Percentiles rank a stretch among this genome's conserved stretches.
These are phyloP conservation scores for Syngnathus rostellatus DNA, from an alignment of 2,797 vertebrate genomes.

Conservation along the genomic window DNA sequence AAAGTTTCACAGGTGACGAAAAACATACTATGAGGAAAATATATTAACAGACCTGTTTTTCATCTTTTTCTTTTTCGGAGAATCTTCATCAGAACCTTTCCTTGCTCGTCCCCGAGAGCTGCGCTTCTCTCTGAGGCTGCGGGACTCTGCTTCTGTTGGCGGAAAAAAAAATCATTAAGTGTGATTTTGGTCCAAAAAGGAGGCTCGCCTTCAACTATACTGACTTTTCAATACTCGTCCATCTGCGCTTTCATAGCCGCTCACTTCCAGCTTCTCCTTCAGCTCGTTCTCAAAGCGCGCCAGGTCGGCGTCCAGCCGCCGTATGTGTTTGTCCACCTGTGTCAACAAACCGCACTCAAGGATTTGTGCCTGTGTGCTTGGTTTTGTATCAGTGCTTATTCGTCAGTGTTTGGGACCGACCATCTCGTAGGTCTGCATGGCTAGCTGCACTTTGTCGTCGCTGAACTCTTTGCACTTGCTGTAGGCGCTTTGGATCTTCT, in stretches of 20 bases:
- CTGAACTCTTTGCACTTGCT: constrained; percentile 94
- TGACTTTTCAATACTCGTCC: constrained; percentile 80
- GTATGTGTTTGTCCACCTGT: constrained; percentile 96
- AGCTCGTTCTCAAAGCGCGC: constrained; percentile 94
- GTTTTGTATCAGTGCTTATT: not conserved
- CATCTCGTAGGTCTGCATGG: constrained; percentile 99
- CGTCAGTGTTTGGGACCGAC: constrained; percentile 58
- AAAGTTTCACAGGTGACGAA: not conserved
- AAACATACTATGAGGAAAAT: not conserved
- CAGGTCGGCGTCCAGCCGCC: constrained; percentile 89
- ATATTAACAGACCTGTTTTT: constrained; percentile 76
- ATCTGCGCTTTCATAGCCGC: constrained; percentile 80
- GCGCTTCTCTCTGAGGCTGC: constrained; percentile 81
- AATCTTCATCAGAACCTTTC: constrained; percentile 87
- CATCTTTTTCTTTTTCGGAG: constrained; percentile 87
- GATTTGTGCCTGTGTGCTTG: not conserved
- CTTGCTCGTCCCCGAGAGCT: constrained; percentile 81
- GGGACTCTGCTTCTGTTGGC: constrained; percentile 52
- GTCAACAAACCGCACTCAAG: not conserved
- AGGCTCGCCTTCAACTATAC: constrained; percentile 9
- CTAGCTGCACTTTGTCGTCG: constrained; percentile 95
- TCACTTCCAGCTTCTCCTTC: constrained; percentile 93
- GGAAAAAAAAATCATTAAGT: not conserved
- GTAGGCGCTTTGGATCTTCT: constrained; percentile 89
- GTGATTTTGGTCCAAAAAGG: not conserved